phyloP scores from a whole-genome alignment of 1,140 invertebrate genomes.

The Hypsibius dujardini region DNA sequence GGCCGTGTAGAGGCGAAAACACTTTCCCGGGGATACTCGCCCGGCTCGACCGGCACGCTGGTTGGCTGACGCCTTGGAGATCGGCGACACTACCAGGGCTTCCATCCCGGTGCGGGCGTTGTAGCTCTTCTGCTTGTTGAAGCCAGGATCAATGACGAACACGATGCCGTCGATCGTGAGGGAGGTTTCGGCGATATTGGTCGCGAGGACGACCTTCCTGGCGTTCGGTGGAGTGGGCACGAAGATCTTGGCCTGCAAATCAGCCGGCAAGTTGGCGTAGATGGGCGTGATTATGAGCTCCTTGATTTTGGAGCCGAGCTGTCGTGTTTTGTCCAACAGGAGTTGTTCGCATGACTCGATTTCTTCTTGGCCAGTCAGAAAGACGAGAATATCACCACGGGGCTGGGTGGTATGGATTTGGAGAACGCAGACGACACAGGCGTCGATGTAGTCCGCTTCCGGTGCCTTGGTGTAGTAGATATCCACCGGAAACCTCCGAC shows the following conservation, averaged over 20 bases:
- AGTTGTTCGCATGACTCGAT: conserved; percentile 90
- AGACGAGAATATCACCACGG: conserved; percentile 83
- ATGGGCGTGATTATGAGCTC: conserved; percentile 87
- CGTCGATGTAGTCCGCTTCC: conserved; percentile 94
- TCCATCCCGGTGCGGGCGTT: conserved; percentile 97
- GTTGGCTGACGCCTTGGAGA: conserved; percentile 84
- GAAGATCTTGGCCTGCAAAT: conserved; percentile 97
- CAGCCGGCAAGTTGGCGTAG: conserved; percentile 92
- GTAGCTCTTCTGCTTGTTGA: conserved; percentile 97
- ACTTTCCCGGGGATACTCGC: conserved; percentile 82
- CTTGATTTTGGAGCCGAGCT: conserved; percentile 74
- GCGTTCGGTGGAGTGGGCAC: conserved; percentile 82
- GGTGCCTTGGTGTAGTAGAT: conserved; percentile 98
- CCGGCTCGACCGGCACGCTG: conserved; percentile 80
- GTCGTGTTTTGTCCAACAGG: conserved; percentile 66
- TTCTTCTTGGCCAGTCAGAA: conserved; percentile 82
- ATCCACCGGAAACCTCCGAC: conserved; percentile 60
- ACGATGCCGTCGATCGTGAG: conserved; percentile 97
- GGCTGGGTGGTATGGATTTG: conserved; percentile 96
- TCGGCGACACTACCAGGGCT: conserved; percentile 87
- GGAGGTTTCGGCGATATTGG: conserved; percentile 98
- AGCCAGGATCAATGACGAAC: conserved; percentile 97
- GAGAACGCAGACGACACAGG: conserved; percentile 80
- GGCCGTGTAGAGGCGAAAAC: conserved; percentile 85
- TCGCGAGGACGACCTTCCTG: conserved; percentile 71